Base-by-base conservation (phyloP, 2,113 vertebrate species). In the Lophotis ruficrista region DNA sequence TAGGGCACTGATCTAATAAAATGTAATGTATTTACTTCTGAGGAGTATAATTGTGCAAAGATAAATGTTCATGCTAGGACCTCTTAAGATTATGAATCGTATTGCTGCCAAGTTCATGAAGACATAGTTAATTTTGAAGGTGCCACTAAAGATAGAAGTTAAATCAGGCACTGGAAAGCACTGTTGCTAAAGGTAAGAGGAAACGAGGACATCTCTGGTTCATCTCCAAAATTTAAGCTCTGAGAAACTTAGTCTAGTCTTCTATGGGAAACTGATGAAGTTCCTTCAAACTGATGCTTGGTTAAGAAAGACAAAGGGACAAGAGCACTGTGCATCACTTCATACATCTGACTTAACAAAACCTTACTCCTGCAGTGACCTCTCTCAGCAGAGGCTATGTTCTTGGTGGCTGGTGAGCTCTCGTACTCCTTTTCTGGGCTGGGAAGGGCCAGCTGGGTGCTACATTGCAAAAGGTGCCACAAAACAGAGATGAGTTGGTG, bases 401-500 rank as follows among this genome's bases (percentile, higher is more conserved):
- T 41, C 72, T 79, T 6, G 28, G 45, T 50, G 60, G 33, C 8
- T 50, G 28, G 27, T 9, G 8, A 65, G 28, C 25, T 69, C 18
- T 47, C 2, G 0, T 16, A 4, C 54, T 82, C 45, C 79, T 31
- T 6, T 1, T 18, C 37, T 35, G 23, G 41, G 27, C 16, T 71
- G 66, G 11, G 57, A 76, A 91, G 24, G 30, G 58, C 31, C 37
- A 87, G 51, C n/a, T 35, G 48, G 57, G 41, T 20, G 23, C 21
- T 19, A 19, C 17, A 22, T 5, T 30, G 15, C 41, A 61, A 66
- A 43, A 80, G 13, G 23, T 53, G 28, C 27, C 57, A 71, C 25
- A 51, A 51, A 91, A 30, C 33, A 53, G 33, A 35, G 41, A 80
- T 0, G 1, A 7, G 7, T 2, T 83, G 41, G 37, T 2, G 1